These are phyloP conservation scores for Helicoverpa armigera DNA, from an alignment of 1,140 invertebrate species.

Conservation along the genomic window DNA sequence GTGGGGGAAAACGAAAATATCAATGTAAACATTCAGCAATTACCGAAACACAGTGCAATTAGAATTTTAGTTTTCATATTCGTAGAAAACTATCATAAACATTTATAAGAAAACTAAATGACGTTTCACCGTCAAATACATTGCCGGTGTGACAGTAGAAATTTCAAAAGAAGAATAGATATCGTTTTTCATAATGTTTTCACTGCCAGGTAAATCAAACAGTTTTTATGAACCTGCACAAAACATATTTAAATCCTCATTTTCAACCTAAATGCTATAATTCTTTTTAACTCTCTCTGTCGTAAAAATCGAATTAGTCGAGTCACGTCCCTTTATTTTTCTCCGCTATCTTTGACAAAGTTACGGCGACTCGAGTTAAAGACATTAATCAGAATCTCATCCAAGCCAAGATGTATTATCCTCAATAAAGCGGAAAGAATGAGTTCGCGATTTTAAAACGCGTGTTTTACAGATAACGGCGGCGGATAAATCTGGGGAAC, in stretches of 20 bases:
- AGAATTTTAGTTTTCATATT: slow-evolving; percentile 68
- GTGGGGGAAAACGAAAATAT: slow-evolving; percentile 49
- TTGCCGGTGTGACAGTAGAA: slow-evolving; percentile 63
- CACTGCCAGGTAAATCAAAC: slow-evolving; percentile 52
- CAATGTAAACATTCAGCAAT: slow-evolving; percentile 23
- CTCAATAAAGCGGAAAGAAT: slow-evolving; percentile 84
- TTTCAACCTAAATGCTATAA: slow-evolving; percentile 59
- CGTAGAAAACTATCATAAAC: slow-evolving; percentile 56
- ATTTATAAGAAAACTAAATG: slow-evolving; percentile 59
- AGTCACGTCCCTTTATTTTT: slow-evolving; percentile 84
- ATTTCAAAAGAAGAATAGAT: slow-evolving; percentile 78
- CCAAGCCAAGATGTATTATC: slow-evolving; percentile 83
- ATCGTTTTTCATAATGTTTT: slow-evolving; percentile 54
- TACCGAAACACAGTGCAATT: slow-evolving; percentile 56
- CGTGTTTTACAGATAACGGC: slow-evolving; percentile 82
- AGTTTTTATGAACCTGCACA: slow-evolving; percentile 51
- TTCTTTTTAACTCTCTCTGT: slow-evolving; percentile 64
- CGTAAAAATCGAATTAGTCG: slow-evolving; percentile 79
- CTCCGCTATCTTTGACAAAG: slow-evolving; percentile 82
- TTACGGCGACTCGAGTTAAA: slow-evolving; percentile 76
- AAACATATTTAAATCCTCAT: slow-evolving; percentile 39
- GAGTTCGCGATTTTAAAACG: slow-evolving; percentile 84
- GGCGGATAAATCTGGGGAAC: slow-evolving; percentile 79
- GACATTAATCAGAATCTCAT: slow-evolving; percentile 85
- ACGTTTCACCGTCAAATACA: slow-evolving; percentile 60